Conservation (phyloP, 2,113 vertebrate species). For the Gallinago paraguaiae region DNA sequence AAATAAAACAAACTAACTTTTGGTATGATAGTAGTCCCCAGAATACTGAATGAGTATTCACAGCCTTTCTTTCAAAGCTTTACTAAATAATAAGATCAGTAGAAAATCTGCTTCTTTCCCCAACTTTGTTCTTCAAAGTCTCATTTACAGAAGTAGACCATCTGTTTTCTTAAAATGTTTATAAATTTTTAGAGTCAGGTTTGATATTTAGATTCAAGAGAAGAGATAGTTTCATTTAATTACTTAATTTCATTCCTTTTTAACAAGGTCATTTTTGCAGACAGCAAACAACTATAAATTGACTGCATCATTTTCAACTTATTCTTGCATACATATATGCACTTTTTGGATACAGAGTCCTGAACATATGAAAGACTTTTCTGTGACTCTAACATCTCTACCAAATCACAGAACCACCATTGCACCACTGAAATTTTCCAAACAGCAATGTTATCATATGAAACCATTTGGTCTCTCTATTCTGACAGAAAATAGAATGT, state of each 20-base stretch:
- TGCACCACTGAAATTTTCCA: neutral
- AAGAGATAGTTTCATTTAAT: neutral
- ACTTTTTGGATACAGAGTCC: neutral
- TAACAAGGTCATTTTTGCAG: neutral
- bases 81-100: neutral
- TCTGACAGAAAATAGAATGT: neutral
- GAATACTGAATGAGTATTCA: neutral
- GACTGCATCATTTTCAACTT: neutral
- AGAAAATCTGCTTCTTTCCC: neutral
- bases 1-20: neutral
- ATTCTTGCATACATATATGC: neutral
- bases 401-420: neutral
- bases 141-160: neutral
- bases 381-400: neutral
- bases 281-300: neutral
- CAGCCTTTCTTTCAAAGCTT: neutral
- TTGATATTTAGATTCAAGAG: neutral
- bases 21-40: neutral
- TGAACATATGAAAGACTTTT: neutral
- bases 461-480: neutral
- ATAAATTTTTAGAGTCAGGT: neutral
- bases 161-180: neutral
- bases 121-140: neutral
- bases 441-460: neutral
- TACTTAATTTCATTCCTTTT: neutral